Evolutionary conservation across 2,797 vertebrate species (phyloP), one percentile per base, ranked within the genome.

Genomic region (Podarcis siculus): DNA sequence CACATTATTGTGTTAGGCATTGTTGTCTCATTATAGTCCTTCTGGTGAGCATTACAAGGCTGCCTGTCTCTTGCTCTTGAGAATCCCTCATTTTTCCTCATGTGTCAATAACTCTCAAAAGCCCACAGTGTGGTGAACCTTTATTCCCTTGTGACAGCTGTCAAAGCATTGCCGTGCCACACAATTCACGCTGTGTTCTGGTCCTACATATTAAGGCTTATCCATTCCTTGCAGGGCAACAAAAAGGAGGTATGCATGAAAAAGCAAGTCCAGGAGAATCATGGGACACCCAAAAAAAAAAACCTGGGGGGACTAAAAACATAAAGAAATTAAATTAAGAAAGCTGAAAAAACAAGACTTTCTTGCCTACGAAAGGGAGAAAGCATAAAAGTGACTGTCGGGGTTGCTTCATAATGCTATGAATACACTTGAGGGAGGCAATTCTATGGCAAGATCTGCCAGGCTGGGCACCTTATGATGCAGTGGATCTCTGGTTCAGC

Each of bases 131-230:
- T 55, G 61, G 42, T 76, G 71, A n/a, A 71, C 83, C 64, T 81
- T 85, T 85, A 89, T 85, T 85, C 39, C 71, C 58, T 39, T 42
- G 49, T 86, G 83, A 82, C 88, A 86, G 69, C 88, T 89, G 88
- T 89, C 88, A 89, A 89, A 82, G 79, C 80, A 79, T 82, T 83
- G 85, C 69, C 76, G 30, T 76, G n/a, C 71, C 67, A 42, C 79
- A 86, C 58, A 69, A 49, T 81, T 86, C 71, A 64, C 58, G 19
- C 79, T 77, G 72, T 85, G 73, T 87, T 42, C 71, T 85, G 27
- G 30, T 49, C 42, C 55, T 80, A n/a, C 42, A 72, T 2, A 12
- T 73, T 86, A 32, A 78, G 72, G 5, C 86, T 71, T 88, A 61
- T 94, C 17, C 39, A 69, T 23, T 4, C 21, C 55, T 64, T 90